Conservation (phyloP, 2,113 vertebrate genomes). For the Scopus umbretta region DNA sequence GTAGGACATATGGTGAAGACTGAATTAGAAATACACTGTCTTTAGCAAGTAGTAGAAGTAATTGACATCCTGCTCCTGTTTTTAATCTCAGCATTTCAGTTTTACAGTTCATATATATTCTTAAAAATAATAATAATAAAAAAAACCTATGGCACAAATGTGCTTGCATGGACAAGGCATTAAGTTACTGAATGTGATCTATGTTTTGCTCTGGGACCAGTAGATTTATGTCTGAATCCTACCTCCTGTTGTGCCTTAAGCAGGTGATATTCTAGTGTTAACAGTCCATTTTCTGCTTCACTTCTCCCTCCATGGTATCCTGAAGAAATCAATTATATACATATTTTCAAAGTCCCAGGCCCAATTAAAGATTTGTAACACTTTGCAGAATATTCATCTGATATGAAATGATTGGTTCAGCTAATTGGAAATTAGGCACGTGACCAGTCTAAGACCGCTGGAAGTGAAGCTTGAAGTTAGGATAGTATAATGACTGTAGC, state of each 20-base stretch:
- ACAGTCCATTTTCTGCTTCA: not conserved
- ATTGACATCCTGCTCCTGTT: not conserved
- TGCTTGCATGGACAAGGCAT: not conserved
- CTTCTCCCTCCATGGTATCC: not conserved
- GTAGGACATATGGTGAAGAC: not conserved
- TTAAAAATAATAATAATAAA: no score
- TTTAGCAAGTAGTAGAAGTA: not conserved
- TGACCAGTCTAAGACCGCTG: not conserved
- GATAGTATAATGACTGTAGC: not conserved
- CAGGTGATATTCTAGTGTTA: not conserved
- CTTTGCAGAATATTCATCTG: not conserved
- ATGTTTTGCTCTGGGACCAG: not conserved
- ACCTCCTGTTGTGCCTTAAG: not conserved
- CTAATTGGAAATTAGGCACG: not conserved
- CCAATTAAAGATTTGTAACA: not conserved
- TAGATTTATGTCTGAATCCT: not conserved
- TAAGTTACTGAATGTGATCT: not conserved
- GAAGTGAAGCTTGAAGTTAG: not conserved
- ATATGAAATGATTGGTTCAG: not conserved
- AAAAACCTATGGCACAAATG: not conserved
- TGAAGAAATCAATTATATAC: not conserved
- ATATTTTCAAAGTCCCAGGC: not conserved
- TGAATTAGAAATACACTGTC: not conserved
- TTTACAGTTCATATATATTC: not conserved
- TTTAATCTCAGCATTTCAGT: not conserved